These are phyloP conservation scores for Tringa solitaria DNA, from an alignment of 2,113 vertebrate species.

Conservation along the genomic window DNA sequence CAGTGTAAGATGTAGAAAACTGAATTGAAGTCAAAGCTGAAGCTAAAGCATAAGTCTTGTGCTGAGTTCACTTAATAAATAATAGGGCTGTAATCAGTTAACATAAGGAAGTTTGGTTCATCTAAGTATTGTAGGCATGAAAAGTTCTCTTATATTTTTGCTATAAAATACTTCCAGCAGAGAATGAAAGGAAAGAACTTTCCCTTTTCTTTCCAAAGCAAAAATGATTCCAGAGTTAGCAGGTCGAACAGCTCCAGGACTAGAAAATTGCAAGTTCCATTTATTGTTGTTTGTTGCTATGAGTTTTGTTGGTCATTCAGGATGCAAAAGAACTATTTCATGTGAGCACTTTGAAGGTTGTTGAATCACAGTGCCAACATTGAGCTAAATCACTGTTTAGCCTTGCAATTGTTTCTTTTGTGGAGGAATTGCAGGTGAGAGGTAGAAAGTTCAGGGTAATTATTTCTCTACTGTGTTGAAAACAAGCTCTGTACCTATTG, in stretches of 20 bases:
- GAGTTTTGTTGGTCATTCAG: background rate
- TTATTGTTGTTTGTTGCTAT: background rate
- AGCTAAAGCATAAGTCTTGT: background rate
- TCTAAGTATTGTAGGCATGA: background rate
- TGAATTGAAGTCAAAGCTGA: background rate
- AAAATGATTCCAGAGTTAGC: background rate
- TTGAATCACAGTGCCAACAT: background rate
- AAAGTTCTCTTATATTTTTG: background rate
- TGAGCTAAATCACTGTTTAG: background rate
- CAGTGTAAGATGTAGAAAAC: background rate
- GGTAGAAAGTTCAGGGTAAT: constrained; percentile 38
- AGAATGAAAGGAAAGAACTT: background rate
- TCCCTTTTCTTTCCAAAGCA: background rate
- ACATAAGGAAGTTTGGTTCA: background rate
- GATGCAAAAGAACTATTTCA: background rate
- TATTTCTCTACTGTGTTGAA: background rate
- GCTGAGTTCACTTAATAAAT: background rate
- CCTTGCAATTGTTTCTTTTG: constrained; percentile 14
- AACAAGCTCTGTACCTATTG: constrained; percentile 8
- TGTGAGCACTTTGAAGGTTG: background rate
- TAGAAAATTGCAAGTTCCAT: background rate
- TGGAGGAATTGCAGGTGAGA: background rate
- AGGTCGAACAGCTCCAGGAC: background rate
- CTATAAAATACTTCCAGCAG: background rate
- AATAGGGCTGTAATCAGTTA: background rate